Base-by-base conservation (phyloP, 2,888 invertebrate genomes). In the Tineola bisselliella region DNA sequence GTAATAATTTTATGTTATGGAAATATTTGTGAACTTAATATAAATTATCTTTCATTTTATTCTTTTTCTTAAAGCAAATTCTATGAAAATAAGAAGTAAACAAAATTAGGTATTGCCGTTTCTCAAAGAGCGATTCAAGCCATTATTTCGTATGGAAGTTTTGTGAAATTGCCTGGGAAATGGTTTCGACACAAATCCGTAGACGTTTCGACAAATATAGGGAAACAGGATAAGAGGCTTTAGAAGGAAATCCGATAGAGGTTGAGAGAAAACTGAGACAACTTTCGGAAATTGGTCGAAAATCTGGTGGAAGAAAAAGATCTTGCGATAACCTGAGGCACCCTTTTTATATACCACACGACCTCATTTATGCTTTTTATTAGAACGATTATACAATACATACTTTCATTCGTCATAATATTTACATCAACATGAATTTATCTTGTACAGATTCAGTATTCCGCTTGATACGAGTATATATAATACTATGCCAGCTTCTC, bases 201-300 rank as follows among this genome's bases (percentile, higher is more conserved):
- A 59, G 59, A 18, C 59, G 59, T 59, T 59, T 44, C 59, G 59
- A 58, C 58, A 58, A 58, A 58, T 58, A 58, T 58, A 58, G 58
- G 6, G 33, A 48, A 48, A 60, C 30, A 48, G 44, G 30, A 48
- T 60, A 60, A 60, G 60, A 60, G 60, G 60, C 44, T 64, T 54
- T 60, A 74, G 74, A 69, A 57, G 73, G 73, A 25, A 66, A 72
- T 43, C 74, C 74, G 6, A 70, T 72, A 69, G 69, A 75, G 71
- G 69, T 70, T 66, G 68, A 68, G 69, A 68, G 70, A 71, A 70
- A 70, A 72, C 68, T 67, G 73, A 71, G 70, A 75, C 76, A 75
- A 73, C 69, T 69, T 70, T 65, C 66, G 69, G 65, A 73, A 73
- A 76, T 74, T 72, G 71, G 66, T 69, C 64, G 63, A 65, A 65